These are phyloP conservation scores for Venustaconcha ellipsiformis DNA, from an alignment of 1,140 invertebrate species.

Conservation along the genomic window DNA sequence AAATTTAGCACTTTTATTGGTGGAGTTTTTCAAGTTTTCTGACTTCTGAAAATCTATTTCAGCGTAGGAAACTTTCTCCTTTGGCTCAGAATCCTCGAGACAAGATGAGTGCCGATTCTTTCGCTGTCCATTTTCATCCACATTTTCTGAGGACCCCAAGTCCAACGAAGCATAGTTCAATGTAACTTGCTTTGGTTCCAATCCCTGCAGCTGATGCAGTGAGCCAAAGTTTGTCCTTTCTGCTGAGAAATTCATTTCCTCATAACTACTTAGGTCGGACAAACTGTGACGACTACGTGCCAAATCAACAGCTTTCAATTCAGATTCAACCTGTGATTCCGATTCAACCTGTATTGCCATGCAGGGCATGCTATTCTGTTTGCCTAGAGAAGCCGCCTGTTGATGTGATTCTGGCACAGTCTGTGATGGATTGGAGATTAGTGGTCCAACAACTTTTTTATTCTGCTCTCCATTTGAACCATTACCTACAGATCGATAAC, in stretches of 20 bases:
- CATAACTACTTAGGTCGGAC: slow-evolving; percentile 17
- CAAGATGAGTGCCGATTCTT: slow-evolving; percentile 28
- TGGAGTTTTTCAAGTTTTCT: slow-evolving; percentile 10
- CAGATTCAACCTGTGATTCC: not conserved
- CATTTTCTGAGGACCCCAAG: slow-evolving; percentile 18
- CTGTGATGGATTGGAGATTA: not conserved
- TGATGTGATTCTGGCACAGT: slow-evolving; percentile 5
- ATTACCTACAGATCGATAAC: not conserved
- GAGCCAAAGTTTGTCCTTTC: slow-evolving; percentile 10
- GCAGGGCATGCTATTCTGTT: slow-evolving; percentile 30
- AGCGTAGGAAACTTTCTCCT: slow-evolving; percentile 13
- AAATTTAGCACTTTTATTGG: slow-evolving; percentile 21
- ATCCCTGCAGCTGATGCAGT: slow-evolving; percentile 15
- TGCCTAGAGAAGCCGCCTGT: slow-evolving; percentile 1
- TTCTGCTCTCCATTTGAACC: not conserved
- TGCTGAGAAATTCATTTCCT: slow-evolving; percentile 27
- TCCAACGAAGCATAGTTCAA: slow-evolving; percentile 19
- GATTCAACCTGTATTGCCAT: slow-evolving; percentile 11
- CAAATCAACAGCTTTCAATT: not conserved
- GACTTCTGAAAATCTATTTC: slow-evolving; percentile 27
- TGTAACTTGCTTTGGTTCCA: slow-evolving; percentile 8
- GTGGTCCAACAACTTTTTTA: not conserved
- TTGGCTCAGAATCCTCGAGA: slow-evolving; percentile 8
- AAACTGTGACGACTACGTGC: slow-evolving; percentile 27
- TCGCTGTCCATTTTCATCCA: slow-evolving; percentile 16